Evolutionary conservation across 2,888 invertebrate genomes (phyloP).

Genomic region (Melanostoma mellinum): DNA sequence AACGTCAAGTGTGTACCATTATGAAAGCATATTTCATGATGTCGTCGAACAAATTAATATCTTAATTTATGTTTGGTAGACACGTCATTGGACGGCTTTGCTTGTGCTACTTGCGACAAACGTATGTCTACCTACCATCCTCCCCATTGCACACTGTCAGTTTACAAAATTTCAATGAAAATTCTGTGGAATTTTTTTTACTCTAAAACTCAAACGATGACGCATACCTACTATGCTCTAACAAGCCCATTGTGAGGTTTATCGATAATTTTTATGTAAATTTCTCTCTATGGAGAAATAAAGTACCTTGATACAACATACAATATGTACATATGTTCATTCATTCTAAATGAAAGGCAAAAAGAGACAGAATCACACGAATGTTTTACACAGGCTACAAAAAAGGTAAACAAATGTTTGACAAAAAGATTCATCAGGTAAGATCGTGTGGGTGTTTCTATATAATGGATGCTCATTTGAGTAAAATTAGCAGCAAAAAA

Average conservation of each 20-base stretch:
- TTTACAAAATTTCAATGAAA: slow-evolving; percentile 29
- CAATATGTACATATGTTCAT: slow-evolving; percentile 5
- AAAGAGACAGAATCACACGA: slow-evolving; percentile 27
- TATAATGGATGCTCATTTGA: slow-evolving; percentile 48
- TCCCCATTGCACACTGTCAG: slow-evolving; percentile 4
- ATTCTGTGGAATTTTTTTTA: slow-evolving; percentile 32
- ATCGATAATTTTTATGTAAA: slow-evolving; percentile 60
- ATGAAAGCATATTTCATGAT: slow-evolving; percentile 26
- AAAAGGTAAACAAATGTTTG: slow-evolving; percentile 54
- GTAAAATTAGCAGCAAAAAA: slow-evolving; percentile 28
- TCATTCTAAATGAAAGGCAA: slow-evolving; percentile 2
- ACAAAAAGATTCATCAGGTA: slow-evolving; percentile 25
- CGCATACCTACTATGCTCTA: slow-evolving; percentile 46
- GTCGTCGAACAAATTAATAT: slow-evolving; percentile 32
- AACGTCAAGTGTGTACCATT: slow-evolving; percentile 28
- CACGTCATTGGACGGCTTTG: slow-evolving; percentile 33
- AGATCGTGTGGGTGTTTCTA: slow-evolving; percentile 33
- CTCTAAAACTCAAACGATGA: slow-evolving; percentile 43
- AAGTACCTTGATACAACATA: slow-evolving; percentile 27
- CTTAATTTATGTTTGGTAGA: slow-evolving; percentile 25
- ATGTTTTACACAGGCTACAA: slow-evolving; percentile 5
- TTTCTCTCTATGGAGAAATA: slow-evolving; percentile 30
- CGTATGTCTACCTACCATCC: slow-evolving; percentile 7
- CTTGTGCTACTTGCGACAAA: background rate
- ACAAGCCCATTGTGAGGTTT: slow-evolving; percentile 63